Evolutionary conservation across 64 coral and sea anemone genomes (phyloP), one percentile per base, ranked within the genome.

Genomic region (Montipora foliosa): DNA sequence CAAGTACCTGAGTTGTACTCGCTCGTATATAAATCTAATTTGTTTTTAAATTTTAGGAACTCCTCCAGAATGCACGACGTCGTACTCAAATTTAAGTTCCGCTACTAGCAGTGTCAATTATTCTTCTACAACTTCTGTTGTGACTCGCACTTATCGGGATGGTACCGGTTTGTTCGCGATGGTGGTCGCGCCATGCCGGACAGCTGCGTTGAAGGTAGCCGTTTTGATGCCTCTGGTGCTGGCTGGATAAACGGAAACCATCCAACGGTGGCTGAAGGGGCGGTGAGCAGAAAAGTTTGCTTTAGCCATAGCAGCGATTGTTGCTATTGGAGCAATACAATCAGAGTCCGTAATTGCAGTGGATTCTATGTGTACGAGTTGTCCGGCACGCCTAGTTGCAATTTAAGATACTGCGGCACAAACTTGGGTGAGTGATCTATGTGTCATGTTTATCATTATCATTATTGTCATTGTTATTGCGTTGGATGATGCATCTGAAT

Each of bases 351-450:
- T n/a, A 84, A 84, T 16, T 84, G 81, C 21, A 53, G 81, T 44
- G 58, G 16, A 8, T 84, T 84, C 81, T 84, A 84, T 44, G 53
- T 84, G 16, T 84, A 84, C 20, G 52, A 84, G 58, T 46, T 84
- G 22, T 12, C 15, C 0, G 20, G 20, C 1, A 51, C 55, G 0
- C 1, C 58, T 45, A 21, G 1, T 47, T 84, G 81, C 14, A 8
- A 29, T 45, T 67, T 84, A 10, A 62, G 81, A 62, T 84, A 84
- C 66, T 84, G 81, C 8, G 81, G 81, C 57, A 84, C 57, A 37
- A 16, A 47, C 3, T 16, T 6, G 14, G 55, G 57, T 84, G 19
- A 57, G 58, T 3, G 22, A 8, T 14, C 24, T 12, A 19, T 44
- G 48, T 53, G 51, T 53, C 51, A 53, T 53, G 51, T 53, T 53